These are phyloP conservation scores for Crossaster papposus DNA, from an alignment of 53 echinoderm and acorn worm genomes.

Conservation along the genomic window DNA sequence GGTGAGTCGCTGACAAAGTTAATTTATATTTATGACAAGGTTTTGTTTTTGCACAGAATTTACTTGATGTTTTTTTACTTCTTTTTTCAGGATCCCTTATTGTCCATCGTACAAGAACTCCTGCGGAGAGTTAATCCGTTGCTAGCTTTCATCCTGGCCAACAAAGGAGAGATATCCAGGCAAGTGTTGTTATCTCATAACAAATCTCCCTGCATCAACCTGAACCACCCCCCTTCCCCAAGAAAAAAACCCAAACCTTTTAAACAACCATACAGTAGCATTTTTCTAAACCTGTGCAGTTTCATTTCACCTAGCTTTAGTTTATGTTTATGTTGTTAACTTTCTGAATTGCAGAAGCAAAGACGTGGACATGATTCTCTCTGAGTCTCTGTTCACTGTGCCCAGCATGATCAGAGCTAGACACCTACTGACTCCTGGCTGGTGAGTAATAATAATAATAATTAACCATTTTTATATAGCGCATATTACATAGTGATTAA, in stretches of 20 bases:
- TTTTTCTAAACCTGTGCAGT: neutral
- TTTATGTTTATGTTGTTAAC: neutral
- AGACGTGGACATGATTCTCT: constrained; percentile 91
- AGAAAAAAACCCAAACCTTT: neutral
- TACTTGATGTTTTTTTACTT: neutral
- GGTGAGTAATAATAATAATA: constrained; percentile 75
- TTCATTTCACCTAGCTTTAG: neutral
- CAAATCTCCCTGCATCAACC: neutral
- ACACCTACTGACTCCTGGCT: constrained; percentile 81
- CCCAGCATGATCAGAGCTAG: constrained; percentile 82
- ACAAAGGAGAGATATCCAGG: constrained; percentile 93
- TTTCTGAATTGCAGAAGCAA: constrained; percentile 67
- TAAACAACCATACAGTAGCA: neutral
- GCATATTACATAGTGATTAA: too few species aligned
- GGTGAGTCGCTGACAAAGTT: constrained; percentile 57
- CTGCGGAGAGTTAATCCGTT: constrained; percentile 84
- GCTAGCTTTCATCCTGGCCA: constrained; percentile 91
- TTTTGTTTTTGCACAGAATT: too few species aligned
- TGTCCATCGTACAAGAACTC: constrained; percentile 78
- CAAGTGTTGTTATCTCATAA: neutral
- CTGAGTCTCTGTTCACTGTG: constrained; percentile 84
- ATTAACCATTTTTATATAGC: too few species aligned
- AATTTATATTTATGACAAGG: too few species aligned
- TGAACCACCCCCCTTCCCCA: neutral
- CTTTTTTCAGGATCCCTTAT: constrained; percentile 70